Percentiles rank a stretch among this genome's conserved stretches.
Conservation (phyloP, 2,888 invertebrate genomes). For the Lobophora halterata region DNA sequence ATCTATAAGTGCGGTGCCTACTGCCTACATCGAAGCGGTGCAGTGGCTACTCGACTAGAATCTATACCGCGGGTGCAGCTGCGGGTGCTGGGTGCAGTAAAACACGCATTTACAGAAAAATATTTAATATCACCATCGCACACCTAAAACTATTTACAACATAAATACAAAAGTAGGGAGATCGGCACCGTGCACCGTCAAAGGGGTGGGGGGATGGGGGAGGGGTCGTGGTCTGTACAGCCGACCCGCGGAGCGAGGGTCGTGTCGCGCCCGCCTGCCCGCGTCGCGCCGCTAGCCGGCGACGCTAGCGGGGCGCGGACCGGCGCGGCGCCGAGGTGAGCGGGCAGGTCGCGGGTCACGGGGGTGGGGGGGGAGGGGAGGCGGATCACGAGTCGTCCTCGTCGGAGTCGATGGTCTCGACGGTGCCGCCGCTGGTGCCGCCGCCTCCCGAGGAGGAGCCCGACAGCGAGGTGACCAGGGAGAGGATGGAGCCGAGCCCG, state of each 20-base stretch:
- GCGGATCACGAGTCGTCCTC: slow-evolving; percentile 67
- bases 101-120: slow-evolving; percentile 56
- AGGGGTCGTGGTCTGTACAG: slow-evolving; percentile 60
- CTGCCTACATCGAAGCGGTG: too few species aligned
- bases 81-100: slow-evolving; percentile 49
- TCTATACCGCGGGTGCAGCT: too few species aligned
- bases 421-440: slow-evolving; percentile 53
- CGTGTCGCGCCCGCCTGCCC: slow-evolving; percentile 9
- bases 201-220: slow-evolving; percentile 12
- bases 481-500: slow-evolving; percentile 70
- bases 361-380: slow-evolving; percentile 25
- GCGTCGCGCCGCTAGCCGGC: slow-evolving; percentile 6
- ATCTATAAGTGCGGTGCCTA: too few species aligned
- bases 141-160: slow-evolving; percentile 77
- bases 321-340: slow-evolving; percentile 19
- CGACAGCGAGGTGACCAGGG: slow-evolving; percentile 70
- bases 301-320: slow-evolving; percentile 8
- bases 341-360: slow-evolving; percentile 14
- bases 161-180: slow-evolving; percentile 60
- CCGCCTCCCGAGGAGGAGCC: slow-evolving; percentile 70
- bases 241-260: slow-evolving; percentile 32
- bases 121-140: slow-evolving; percentile 72
- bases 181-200: slow-evolving; percentile 12
- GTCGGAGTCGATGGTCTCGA: slow-evolving; percentile 71
- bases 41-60: too few species aligned